phyloP scores from a whole-genome alignment of 2,888 invertebrate species.

The Agrochola lota region DNA sequence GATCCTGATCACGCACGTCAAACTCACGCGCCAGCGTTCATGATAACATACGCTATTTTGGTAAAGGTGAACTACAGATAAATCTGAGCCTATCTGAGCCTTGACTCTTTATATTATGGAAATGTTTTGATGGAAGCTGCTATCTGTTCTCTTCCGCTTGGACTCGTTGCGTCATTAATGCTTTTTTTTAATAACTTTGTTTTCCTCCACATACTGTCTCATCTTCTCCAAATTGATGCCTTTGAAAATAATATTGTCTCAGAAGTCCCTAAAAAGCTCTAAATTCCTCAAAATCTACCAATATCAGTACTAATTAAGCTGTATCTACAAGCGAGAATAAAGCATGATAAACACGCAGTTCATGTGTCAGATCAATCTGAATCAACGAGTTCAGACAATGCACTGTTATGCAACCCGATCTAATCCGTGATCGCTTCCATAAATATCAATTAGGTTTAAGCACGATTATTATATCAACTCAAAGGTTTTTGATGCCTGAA shows the following conservation, averaged over 20 bases:
- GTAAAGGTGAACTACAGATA: constrained; percentile 30
- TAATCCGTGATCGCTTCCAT: constrained; percentile 14
- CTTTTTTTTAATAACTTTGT: background rate
- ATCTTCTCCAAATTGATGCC: background rate
- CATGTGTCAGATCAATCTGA: constrained; percentile 23
- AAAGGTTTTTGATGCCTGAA: constrained; percentile 1
- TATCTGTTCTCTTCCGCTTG: background rate
- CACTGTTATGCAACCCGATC: constrained; percentile 25
- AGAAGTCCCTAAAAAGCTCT: background rate
- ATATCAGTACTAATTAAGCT: background rate
- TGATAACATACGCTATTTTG: constrained; percentile 54
- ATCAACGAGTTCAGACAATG: constrained; percentile 40
- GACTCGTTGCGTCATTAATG: background rate
- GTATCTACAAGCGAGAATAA: constrained; percentile 1
- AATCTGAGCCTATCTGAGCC: constrained; percentile 27
- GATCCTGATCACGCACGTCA: constrained; percentile 56
- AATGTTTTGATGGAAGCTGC: background rate
- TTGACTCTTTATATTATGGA: constrained; percentile 11
- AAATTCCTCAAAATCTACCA: background rate
- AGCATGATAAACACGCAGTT: constrained; percentile 38
- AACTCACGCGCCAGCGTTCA: constrained; percentile 40
- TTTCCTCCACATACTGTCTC: no score
- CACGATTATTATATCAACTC: constrained; percentile 4
- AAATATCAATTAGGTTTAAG: constrained; percentile 11
- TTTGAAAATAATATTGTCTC: no score